phyloP scores from a whole-genome alignment of 2,888 invertebrate species.

The Euspilapteryx auroguttella region DNA sequence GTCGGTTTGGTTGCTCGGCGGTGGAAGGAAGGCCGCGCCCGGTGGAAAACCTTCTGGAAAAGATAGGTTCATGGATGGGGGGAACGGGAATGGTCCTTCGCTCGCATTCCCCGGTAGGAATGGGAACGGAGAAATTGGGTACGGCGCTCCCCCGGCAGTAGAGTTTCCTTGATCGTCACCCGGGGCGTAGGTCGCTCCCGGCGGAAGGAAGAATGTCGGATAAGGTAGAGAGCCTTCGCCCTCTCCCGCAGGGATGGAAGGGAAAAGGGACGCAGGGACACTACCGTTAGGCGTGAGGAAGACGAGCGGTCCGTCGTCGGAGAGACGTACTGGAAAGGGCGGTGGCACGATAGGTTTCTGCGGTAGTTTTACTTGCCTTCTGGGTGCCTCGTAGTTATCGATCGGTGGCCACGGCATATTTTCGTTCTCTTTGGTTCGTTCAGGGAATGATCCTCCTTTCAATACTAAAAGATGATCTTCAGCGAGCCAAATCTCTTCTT shows the following conservation, averaged over 20 bases:
- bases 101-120: slow-evolving; percentile 62
- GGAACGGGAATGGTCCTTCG: slow-evolving; percentile 58
- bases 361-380: slow-evolving; percentile 83
- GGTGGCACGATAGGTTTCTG: slow-evolving; percentile 83
- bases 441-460: slow-evolving; percentile 75
- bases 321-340: slow-evolving; percentile 90
- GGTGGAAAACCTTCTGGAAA: slow-evolving; percentile 59
- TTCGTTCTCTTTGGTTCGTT: slow-evolving; percentile 42
- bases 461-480: slow-evolving; percentile 85
- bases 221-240: slow-evolving; percentile 54
- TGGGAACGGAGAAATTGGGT: slow-evolving; percentile 66
- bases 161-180: slow-evolving; percentile 67
- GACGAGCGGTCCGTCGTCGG: slow-evolving; percentile 83
- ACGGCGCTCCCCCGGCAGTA: slow-evolving; percentile 67
- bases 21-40: slow-evolving; percentile 64
- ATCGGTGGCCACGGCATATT: slow-evolving; percentile 74
- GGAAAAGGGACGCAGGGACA: slow-evolving; percentile 70
- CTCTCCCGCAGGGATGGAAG: slow-evolving; percentile 67
- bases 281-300: slow-evolving; percentile 81
- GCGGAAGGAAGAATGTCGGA: slow-evolving; percentile 63
- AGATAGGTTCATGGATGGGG: slow-evolving; percentile 58
- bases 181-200: slow-evolving; percentile 54
- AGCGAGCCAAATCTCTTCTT: slow-evolving; percentile 88
- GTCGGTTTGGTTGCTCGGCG: slow-evolving; percentile 74
- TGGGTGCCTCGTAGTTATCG: slow-evolving; percentile 81